Base-by-base conservation (phyloP, 2,113 vertebrate genomes). In the Vidua macroura region DNA sequence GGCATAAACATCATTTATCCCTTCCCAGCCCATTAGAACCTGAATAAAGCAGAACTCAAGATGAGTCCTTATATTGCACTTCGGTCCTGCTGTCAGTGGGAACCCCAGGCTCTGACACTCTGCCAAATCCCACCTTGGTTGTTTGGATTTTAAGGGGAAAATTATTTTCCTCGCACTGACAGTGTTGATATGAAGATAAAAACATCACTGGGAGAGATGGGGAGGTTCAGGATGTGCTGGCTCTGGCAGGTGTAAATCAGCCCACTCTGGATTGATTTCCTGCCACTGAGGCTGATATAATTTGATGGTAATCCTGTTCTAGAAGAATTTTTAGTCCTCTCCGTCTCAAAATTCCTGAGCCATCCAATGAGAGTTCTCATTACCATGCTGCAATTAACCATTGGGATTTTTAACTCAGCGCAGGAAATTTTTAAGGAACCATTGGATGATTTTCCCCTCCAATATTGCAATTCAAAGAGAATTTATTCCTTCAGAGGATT, bases 1-100 rank as follows among this genome's bases (percentile, higher is more conserved):
- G 96, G 96, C 96, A 94, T 94, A 85, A 92, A 87, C 92, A 95
- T 27, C 91, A 78, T 92, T 96, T 86, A 75, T 95, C 92, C 92
- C 62, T 83, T 70, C 84, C 79, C 49, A 25, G 48, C 5, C 92
- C 84, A 46, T 52, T 81, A 77, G 90, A 93, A 73, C 44, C 74
- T 13, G 64, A 62, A 60, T 53, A 83, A 66, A 90, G 66, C 79
- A 55, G 64, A 78, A 75, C 79, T 48, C 63, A 88, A 63, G 85
- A 91, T 22, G 74, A 92, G 76, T 83, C 88, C 84, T 94, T 53
- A 68, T 1, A 21, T 1, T 81, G 76, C 79, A 62, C 93, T 95
- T 92, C 23, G 76, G 93, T 90, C 92, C 55, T 46, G 46, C 2
- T 33, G 33, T 78, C 39, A 83, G 44, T 18, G 1, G 79, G 87